These are phyloP conservation scores for Naso thynnoides DNA, from an alignment of 2,797 vertebrate species.

Conservation along the genomic window DNA sequence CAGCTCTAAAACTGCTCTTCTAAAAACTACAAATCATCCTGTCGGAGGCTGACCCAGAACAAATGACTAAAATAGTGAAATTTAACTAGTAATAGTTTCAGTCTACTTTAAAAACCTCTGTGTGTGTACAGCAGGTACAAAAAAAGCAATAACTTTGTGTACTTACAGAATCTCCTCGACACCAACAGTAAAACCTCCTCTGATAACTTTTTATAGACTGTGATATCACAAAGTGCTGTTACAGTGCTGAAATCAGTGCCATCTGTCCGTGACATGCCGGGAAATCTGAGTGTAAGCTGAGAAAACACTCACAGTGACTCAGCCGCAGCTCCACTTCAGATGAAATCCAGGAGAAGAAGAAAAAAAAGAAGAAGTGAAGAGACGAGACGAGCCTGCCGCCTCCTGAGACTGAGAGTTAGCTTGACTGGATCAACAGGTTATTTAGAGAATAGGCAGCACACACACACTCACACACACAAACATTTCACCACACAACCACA, in stretches of 20 bases:
- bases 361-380: conserved; percentile 21
- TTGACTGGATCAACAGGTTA: conserved; percentile 82
- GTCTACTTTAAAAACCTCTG: no score
- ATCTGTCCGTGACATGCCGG: background rate
- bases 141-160: background rate
- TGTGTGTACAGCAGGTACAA: background rate
- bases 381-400: conserved; percentile 17
- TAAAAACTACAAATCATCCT: background rate
- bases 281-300: conserved; percentile 19
- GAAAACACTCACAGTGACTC: conserved; percentile 49
- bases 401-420: conserved; percentile 48
- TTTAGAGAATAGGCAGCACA: conserved; percentile 72
- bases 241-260: background rate
- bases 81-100: no score
- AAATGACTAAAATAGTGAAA: background rate
- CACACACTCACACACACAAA: conserved; percentile 41
- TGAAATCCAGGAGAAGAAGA: conserved; percentile 38
- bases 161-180: conserved; percentile 33
- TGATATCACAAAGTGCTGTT: background rate
- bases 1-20: background rate
- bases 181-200: background rate
- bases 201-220: background rate
- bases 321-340: conserved; percentile 13
- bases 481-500: conserved; percentile 22
- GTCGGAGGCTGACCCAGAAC: background rate